Evolutionary conservation across 2,113 vertebrate genomes (phyloP), one percentile per base, ranked within the genome.

Genomic region (Gymnorhina tibicen): DNA sequence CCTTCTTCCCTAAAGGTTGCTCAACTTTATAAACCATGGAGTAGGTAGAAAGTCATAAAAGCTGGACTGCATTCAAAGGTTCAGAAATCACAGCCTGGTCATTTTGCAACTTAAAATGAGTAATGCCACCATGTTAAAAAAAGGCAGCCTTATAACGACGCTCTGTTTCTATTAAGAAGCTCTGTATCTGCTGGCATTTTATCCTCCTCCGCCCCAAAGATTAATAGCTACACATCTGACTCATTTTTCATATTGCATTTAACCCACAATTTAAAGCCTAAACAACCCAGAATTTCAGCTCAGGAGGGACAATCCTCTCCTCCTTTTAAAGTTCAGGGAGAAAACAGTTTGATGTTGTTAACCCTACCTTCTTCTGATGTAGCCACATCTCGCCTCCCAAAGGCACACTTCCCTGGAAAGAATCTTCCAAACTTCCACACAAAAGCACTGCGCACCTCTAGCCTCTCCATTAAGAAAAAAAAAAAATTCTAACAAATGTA

Each of bases 1-100:
- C 97, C 97, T 98, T 98, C 97, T 96, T 97, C 95, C 95, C 94
- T 80, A 98, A 98, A 97, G 93, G 97, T 97, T 98, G 94, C 97
- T 97, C 97, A 98, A 98, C 96, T 98, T 97, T 93, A 82, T 91
- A 97, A 70, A 94, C 80, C 94, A 76, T 50, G 87, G 82, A 98
- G 96, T 98, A 98, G 96, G 95, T 98, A 96, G 92, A 97, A 97
- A 98, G 96, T 97, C 97, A 84, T 94, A 96, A 96, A 85, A 26
- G 63, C 95, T 85, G 94, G 85, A 39, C 83, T 94, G 90, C 62
- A 26, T 53, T 97, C 96, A 93, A 95, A 97, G 58, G 95, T 67
- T 97, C 94, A 97, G 82, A 81, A 89, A 91, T 76, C 84, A 77
- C 66, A 89, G 67, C 10, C 66, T 50, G 92, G 87, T 95, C 93